phyloP scores from a whole-genome alignment of 2,113 vertebrate species.

The Dasyurus viverrinus region DNA sequence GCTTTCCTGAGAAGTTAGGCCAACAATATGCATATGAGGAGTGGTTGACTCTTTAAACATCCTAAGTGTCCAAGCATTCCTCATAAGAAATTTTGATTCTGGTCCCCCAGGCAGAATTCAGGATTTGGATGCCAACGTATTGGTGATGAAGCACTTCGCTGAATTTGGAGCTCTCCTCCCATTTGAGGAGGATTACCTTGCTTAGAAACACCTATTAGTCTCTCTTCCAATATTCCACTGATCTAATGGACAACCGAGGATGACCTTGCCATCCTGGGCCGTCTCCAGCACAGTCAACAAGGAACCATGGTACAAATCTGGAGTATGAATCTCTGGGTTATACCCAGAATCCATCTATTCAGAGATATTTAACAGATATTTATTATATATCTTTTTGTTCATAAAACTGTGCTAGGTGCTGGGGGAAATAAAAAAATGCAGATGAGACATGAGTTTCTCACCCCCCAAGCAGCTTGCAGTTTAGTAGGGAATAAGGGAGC shows the following conservation, averaged over 20 bases:
- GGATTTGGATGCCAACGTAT: conserved; percentile 5
- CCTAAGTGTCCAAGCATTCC: conserved; percentile 58
- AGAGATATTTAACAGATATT: neutral
- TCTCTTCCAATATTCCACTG: conserved; percentile 47
- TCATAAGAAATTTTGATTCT: conserved; percentile 68
- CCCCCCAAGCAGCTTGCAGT: neutral
- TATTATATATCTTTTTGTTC: neutral
- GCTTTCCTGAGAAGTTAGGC: conserved; percentile 77
- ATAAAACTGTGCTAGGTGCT: neutral
- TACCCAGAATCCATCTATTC: neutral
- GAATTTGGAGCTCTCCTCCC: conserved; percentile 38
- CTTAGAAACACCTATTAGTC: conserved; percentile 58
- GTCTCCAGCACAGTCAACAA: neutral
- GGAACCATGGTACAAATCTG: neutral
- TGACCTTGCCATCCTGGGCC: neutral
- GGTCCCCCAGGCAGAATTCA: conserved; percentile 62
- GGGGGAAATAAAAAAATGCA: neutral
- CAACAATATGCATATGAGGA: conserved; percentile 70
- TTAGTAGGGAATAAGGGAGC: neutral
- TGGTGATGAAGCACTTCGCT: neutral
- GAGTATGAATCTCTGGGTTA: neutral
- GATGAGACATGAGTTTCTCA: neutral
- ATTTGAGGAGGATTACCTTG: conserved; percentile 28
- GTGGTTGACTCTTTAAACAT: conserved; percentile 67
- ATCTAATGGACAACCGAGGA: neutral